Evolutionary conservation across 2,113 vertebrate genomes (phyloP).

Genomic region (Lepisosteus oculatus): DNA sequence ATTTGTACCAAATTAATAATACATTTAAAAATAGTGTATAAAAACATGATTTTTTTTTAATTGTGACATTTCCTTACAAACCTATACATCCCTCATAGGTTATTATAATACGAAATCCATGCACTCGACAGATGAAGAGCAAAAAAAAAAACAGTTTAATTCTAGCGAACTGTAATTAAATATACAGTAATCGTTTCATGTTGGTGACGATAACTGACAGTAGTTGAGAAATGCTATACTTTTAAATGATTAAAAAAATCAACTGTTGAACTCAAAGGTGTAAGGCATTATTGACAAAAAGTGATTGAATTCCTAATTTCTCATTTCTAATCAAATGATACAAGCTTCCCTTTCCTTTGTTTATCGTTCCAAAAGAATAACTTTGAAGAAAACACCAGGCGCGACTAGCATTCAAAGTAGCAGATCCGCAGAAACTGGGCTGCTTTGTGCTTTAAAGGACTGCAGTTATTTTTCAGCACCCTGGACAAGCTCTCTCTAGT

Average conservation of each 20-base stretch:
- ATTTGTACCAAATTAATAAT: too few species aligned
- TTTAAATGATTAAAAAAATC: constrained; percentile 2
- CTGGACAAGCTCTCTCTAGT: constrained; percentile 18
- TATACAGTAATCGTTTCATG: too few species aligned
- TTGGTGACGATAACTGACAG: too few species aligned
- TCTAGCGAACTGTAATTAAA: too few species aligned
- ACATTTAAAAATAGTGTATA: too few species aligned
- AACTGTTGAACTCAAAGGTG: constrained; percentile 42
- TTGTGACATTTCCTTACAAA: too few species aligned
- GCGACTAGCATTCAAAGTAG: constrained; percentile 39
- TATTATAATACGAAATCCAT: too few species aligned
- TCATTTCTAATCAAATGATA: not conserved
- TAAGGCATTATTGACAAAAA: not conserved
- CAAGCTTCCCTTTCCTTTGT: not conserved
- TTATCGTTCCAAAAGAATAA: constrained; percentile 31
- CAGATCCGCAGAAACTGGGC: constrained; percentile 15
- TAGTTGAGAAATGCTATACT: too few species aligned
- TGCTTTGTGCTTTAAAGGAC: constrained; percentile 14
- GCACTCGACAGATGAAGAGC: too few species aligned
- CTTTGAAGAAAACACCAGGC: constrained; percentile 32
- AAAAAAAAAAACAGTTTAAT: too few species aligned
- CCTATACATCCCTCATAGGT: too few species aligned
- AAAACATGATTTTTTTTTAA: too few species aligned
- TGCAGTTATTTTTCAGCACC: constrained; percentile 32
- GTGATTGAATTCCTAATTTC: not conserved